Base-by-base conservation (phyloP, 64 coral and sea anemone species). In the Porites australiensis region DNA sequence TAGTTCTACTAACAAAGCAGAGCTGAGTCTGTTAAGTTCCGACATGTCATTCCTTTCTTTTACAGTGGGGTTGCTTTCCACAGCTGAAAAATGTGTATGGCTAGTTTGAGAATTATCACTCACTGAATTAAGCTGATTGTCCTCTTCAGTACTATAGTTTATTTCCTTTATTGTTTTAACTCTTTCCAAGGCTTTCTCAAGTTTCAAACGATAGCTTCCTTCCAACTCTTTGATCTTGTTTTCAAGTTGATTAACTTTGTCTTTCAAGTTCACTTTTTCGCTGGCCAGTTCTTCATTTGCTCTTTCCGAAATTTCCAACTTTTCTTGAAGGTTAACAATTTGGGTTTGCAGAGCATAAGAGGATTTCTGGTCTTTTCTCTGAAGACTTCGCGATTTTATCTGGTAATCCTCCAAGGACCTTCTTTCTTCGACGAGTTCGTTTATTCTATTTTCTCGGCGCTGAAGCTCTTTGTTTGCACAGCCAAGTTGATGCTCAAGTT, bases 321-420 rank as follows among this genome's bases (percentile, higher is more conserved):
- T 95, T 65, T 95, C 93, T 82, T 95, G 93, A 7, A 95, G 66
- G 73, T 95, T 83, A n/a, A 95, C 93, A 58, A 95, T 95, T 83
- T 95, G 93, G 13, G 90, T 88, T 5, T 95, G 93, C 59, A 95
- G 79, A 1, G 93, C 93, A 87, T 95, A 95, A 47, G 79, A 86
- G 50, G 93, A 95, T 91, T 95, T 95, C 79, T 95, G 93, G 50
- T 95, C 93, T 61, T 89, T 95, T 13, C 93, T 60, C 44, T 95
- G 93, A 37, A 95, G 84, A 76, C 93, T 95, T 64, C 93, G 72
- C 21, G 88, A 75, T 60, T 91, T 95, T 3, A 81, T 62, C 66
- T 95, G 93, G 63, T 91, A 95, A 59, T 95, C 93, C 68, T 95
- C 93, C 3, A 95, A 47, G 16, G 79, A 91, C 5, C 80, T 73